Conservation (phyloP, 2,797 vertebrate species). For the Danio jaintianensis region DNA sequence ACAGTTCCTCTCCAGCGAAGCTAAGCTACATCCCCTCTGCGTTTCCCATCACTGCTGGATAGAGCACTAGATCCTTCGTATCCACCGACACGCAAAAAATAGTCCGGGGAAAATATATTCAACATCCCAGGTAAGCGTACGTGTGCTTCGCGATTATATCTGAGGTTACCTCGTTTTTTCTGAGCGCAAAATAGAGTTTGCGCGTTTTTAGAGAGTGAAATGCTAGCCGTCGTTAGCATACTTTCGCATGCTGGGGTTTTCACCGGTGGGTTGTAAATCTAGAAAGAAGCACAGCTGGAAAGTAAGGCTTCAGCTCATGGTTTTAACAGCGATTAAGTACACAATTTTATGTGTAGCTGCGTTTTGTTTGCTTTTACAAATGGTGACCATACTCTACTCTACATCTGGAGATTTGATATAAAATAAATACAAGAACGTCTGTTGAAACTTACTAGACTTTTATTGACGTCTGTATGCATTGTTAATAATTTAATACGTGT, state of each 20-base stretch:
- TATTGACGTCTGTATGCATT: not conserved
- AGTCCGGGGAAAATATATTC: not conserved
- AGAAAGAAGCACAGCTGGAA: conserved; percentile 10
- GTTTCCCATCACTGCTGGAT: conserved; percentile 30
- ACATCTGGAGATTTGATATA: not conserved
- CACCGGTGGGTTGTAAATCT: conserved; percentile 5
- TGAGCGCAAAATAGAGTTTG: not conserved
- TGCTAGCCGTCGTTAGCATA: conserved; percentile 50
- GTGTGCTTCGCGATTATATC: not conserved
- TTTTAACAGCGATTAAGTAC: not conserved
- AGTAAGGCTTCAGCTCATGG: not conserved
- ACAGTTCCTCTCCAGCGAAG: conserved; percentile 24
- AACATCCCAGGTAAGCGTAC: conserved; percentile 21
- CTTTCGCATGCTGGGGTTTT: conserved; percentile 34
- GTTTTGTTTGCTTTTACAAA: not conserved
- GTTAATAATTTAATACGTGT: not conserved
- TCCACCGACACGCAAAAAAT: not conserved
- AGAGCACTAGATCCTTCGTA: not conserved
- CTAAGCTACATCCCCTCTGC: conserved; percentile 36
- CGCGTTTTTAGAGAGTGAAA: conserved; percentile 11
- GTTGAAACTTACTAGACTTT: not conserved
- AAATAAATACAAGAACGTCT: not conserved
- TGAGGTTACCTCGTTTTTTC: not conserved
- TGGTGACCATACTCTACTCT: not conserved
- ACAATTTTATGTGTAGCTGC: too few species aligned